phyloP scores from a whole-genome alignment of 2,113 vertebrate genomes.

The Muscicapa adusta region DNA sequence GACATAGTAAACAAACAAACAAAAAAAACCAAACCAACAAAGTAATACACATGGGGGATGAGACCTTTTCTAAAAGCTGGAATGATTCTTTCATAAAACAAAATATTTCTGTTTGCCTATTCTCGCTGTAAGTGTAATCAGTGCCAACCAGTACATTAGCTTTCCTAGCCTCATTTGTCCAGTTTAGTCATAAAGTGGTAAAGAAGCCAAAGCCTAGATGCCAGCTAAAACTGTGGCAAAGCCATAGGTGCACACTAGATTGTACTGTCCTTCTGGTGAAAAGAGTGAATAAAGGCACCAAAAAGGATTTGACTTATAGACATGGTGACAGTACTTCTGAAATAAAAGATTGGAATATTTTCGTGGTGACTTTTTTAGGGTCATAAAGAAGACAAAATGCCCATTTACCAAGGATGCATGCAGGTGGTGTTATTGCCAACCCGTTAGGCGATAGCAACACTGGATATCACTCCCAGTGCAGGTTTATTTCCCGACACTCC shows the following conservation, averaged over 20 bases:
- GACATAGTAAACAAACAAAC: background rate
- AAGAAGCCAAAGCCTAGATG: background rate
- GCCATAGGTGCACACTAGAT: background rate
- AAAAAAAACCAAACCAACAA: background rate
- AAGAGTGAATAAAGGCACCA: background rate
- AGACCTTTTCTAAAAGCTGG: constrained; percentile 17
- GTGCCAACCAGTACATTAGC: background rate
- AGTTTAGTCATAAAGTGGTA: background rate
- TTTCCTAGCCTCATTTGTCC: background rate
- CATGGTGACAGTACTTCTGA: constrained; percentile 14
- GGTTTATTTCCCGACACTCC: background rate
- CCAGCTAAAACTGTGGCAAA: background rate
- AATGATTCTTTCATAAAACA: constrained; percentile 16
- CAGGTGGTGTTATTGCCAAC: background rate
- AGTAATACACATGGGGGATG: background rate
- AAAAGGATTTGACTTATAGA: background rate
- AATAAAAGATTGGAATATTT: constrained; percentile 26
- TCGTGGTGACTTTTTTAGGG: background rate
- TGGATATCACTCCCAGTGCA: background rate
- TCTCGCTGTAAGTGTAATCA: background rate
- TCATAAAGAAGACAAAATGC: constrained; percentile 21
- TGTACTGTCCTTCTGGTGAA: background rate
- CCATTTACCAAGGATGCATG: background rate
- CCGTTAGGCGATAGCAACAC: background rate
- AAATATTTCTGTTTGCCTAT: background rate